Base-by-base conservation (phyloP, 2,888 invertebrate genomes). In the Cosmia trapezina region DNA sequence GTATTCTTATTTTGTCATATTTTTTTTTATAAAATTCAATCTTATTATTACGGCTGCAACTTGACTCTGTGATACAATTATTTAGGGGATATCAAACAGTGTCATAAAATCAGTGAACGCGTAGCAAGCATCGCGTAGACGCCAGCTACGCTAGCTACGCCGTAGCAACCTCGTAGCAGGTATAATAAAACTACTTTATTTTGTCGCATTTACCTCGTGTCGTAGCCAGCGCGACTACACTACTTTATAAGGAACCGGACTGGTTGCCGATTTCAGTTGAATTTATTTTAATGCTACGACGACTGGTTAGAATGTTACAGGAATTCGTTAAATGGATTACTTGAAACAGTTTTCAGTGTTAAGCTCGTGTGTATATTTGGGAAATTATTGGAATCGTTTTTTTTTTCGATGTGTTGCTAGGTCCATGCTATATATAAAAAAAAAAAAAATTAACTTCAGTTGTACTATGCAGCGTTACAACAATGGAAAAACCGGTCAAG, bases 281-380 rank as follows among this genome's bases (percentile, higher is more conserved):
- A 49, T 76, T 84, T 73, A 76, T 73, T 77, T 64, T 64, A 82
- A 79, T 82, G 65, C 41, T 8, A 59, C 47, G 22, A 22, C 49
- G 51, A 64, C 66, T 61, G 22, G 17, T 56, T 53, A 19, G 41
- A n/a, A 45, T n/a, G n/a, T 22, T 56, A 54, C 7, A 49, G n/a
- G 47, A 47, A 33, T 56, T 54, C 0, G 22, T 41, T 19, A 41
- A 59, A 80, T 51, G 17, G 56, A 49, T 41, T 43, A 12, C 19
- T 19, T 53, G 14, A 22, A 11, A 19, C 19, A 12, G 22, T 17
- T 37, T 51, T 37, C 14, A 49, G 41, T n/a, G 0, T 41, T 61
- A 22, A n/a, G 0, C 4, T 12, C 28, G 2, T 53, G 37, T 60
- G 4, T n/a, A 12, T 64, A 1, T 45, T 57, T 43, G 12, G n/a